A percentile compares a stretch with the other conserved stretches of the same genome.
These are phyloP conservation scores for Rhincodon typus DNA, from an alignment of 2,797 vertebrate species.

Conservation along the genomic window DNA sequence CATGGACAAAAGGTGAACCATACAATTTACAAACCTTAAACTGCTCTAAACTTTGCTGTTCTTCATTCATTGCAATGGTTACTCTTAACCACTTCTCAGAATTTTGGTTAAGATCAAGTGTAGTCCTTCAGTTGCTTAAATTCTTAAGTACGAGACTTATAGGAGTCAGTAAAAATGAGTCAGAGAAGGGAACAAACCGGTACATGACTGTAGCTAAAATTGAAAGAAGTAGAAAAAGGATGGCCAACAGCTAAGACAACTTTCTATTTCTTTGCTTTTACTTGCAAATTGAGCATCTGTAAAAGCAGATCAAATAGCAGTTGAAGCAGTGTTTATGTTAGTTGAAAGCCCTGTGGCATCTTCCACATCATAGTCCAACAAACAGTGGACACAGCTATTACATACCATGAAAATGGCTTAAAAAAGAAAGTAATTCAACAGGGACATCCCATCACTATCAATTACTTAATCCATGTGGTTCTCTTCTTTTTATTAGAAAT, in stretches of 20 bases:
- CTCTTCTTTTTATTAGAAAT: not conserved
- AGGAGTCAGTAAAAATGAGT: too few relatives aligned
- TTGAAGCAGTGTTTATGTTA: not conserved
- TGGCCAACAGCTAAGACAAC: not conserved
- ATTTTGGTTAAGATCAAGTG: too few relatives aligned
- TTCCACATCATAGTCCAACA: not conserved
- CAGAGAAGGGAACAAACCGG: not conserved
- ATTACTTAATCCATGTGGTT: constrained; percentile 1
- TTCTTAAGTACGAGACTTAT: not conserved
- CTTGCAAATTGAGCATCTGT: constrained; percentile 7
- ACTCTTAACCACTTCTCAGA: not conserved
- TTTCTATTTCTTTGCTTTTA: constrained; percentile 27
- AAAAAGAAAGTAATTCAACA: not conserved
- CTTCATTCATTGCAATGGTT: not conserved
- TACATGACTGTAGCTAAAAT: not conserved
- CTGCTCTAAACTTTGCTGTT: not conserved
- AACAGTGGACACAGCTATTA: not conserved
- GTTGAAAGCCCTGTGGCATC: not conserved
- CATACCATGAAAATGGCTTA: constrained; percentile 13
- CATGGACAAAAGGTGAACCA: not conserved
- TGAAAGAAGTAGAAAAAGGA: not conserved
- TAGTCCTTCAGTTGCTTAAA: not conserved
- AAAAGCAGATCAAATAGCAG: constrained; percentile 23
- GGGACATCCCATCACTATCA: not conserved
- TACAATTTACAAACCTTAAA: not conserved